A percentile compares a stretch with the other conserved stretches of the same genome.
Evolutionary conservation across 1,140 invertebrate genomes (phyloP).

Genomic region (Leptopilina boulardi): DNA sequence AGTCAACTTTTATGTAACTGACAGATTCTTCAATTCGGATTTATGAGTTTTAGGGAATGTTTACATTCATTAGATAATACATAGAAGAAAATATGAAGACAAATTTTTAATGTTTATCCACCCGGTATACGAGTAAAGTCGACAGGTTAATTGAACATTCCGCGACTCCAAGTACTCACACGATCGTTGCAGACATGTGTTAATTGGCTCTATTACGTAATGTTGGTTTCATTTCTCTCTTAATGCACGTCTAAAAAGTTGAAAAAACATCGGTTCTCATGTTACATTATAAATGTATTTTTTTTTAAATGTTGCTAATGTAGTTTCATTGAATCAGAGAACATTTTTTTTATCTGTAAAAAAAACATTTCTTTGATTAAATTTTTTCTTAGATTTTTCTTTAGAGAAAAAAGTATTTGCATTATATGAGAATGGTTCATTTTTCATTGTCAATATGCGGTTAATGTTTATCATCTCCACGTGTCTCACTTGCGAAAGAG

Average conservation of each 20-base stretch:
- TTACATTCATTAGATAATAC: not conserved
- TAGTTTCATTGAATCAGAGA: too few species aligned
- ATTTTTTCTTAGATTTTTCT: not conserved
- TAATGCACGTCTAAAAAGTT: not conserved
- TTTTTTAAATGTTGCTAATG: too few species aligned
- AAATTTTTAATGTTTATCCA: not conserved
- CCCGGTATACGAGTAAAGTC: slow-evolving; percentile 36
- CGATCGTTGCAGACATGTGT: slow-evolving; percentile 32
- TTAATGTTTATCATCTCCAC: not conserved
- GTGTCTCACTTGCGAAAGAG: not conserved
- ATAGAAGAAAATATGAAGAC: not conserved
- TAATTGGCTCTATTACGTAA: slow-evolving; percentile 30
- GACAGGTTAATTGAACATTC: slow-evolving; percentile 46
- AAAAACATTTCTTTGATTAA: not conserved
- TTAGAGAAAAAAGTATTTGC: not conserved
- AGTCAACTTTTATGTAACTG: too few species aligned
- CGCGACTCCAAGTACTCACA: slow-evolving; percentile 21
- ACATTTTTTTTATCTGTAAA: too few species aligned
- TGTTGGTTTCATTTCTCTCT: slow-evolving; percentile 21
- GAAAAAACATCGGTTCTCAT: slow-evolving; percentile 10
- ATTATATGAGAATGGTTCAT: not conserved
- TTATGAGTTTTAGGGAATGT: too few species aligned
- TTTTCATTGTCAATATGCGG: not conserved
- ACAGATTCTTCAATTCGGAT: too few species aligned
- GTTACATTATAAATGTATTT: not conserved